phyloP scores from a whole-genome alignment of 1,140 invertebrate species.

The Rhopalosiphum maidis region DNA sequence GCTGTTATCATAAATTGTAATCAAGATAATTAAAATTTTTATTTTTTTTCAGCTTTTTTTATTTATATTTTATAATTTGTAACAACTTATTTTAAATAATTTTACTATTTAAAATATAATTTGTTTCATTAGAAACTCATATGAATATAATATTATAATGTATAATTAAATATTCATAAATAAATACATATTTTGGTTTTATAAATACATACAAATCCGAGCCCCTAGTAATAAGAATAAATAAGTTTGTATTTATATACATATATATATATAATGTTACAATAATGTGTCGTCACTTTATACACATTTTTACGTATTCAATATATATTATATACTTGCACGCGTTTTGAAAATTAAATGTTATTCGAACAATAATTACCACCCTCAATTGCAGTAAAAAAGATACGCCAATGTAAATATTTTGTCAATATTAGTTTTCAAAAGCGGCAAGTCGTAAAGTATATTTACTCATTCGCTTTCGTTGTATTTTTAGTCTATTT shows the following conservation, averaged over 20 bases:
- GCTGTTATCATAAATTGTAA: too few relatives aligned
- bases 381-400: constrained; percentile 3
- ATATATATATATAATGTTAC: not conserved
- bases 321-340: not conserved
- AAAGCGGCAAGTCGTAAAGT: constrained; percentile 35
- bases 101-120: too few relatives aligned
- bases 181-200: too few relatives aligned
- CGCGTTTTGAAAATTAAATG: constrained; percentile 23
- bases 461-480: constrained; percentile 11
- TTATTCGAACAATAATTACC: constrained; percentile 31
- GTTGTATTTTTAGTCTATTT: constrained; percentile 44
- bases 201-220: too few relatives aligned
- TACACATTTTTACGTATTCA: not conserved
- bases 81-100: too few relatives aligned
- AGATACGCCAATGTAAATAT: constrained; percentile 30
- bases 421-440: constrained; percentile 39
- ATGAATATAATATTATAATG: too few relatives aligned
- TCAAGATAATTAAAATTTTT: too few relatives aligned
- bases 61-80: too few relatives aligned
- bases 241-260: not conserved
- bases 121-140: too few relatives aligned
- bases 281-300: not conserved
- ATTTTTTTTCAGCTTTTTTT: too few relatives aligned
- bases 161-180: too few relatives aligned
- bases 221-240: too few relatives aligned